These are phyloP conservation scores for Solenopsis invicta DNA, from an alignment of 1,140 invertebrate genomes.

Conservation along the genomic window DNA sequence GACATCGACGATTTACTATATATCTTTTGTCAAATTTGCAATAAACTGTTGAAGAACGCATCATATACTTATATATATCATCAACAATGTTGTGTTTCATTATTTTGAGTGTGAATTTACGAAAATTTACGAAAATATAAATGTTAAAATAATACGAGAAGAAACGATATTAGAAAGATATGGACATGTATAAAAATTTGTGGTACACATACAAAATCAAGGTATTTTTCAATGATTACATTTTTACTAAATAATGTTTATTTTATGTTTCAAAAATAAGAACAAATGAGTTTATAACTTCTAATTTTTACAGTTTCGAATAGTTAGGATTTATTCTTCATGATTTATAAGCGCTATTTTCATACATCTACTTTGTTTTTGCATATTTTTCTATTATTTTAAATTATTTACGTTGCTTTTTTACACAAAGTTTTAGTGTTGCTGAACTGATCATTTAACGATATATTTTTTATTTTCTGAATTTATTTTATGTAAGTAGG, in stretches of 20 bases:
- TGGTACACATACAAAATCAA: background rate
- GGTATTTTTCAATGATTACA: background rate
- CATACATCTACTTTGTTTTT: background rate
- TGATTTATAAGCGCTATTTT: background rate
- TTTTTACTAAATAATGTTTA: background rate
- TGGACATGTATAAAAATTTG: too few species aligned
- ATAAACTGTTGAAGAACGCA: background rate
- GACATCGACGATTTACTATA: background rate
- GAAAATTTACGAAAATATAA: background rate
- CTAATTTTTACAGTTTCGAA: too few species aligned
- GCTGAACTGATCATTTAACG: background rate
- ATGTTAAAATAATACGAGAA: slow-evolving; percentile 9
- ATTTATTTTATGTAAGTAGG: background rate
- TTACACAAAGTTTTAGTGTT: background rate
- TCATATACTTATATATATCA: background rate
- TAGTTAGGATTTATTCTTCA: background rate
- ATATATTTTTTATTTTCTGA: background rate
- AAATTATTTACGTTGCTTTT: background rate
- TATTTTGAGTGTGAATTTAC: background rate
- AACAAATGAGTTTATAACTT: background rate
- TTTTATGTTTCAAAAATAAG: background rate
- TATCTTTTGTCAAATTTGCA: background rate
- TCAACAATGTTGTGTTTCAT: background rate
- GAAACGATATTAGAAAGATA: background rate
- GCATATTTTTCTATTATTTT: background rate